phyloP scores from a whole-genome alignment of 1,140 invertebrate species.

The Holotrichia oblita region DNA sequence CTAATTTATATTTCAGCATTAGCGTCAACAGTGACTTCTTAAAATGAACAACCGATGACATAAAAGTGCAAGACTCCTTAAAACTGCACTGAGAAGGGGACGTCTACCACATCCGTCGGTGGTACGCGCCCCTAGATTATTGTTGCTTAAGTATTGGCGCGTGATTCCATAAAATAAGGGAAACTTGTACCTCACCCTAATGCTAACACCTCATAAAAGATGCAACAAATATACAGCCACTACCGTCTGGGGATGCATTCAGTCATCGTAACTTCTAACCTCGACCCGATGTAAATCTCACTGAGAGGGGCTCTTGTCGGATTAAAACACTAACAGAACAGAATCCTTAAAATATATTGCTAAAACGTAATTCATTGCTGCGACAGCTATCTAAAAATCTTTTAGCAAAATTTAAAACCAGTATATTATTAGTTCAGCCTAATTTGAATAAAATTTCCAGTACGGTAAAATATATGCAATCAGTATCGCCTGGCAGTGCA shows the following conservation, averaged over 20 bases:
- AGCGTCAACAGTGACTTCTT: background rate
- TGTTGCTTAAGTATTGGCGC: background rate
- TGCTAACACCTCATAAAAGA: conserved; percentile 6
- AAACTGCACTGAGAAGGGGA: background rate
- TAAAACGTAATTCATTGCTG: too few species aligned
- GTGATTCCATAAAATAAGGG: conserved; percentile 2
- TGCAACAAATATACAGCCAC: background rate
- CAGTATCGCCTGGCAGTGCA: too few species aligned
- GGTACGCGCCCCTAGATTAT: background rate
- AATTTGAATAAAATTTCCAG: too few species aligned
- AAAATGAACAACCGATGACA: background rate
- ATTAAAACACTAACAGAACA: too few species aligned
- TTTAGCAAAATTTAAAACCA: too few species aligned
- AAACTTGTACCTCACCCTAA: background rate
- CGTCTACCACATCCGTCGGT: background rate
- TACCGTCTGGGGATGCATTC: background rate
- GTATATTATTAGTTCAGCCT: too few species aligned
- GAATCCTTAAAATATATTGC: too few species aligned
- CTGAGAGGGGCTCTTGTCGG: background rate
- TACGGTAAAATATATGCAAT: too few species aligned
- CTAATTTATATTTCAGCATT: background rate
- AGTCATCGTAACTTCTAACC: background rate
- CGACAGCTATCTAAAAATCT: too few species aligned
- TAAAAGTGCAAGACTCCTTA: background rate
- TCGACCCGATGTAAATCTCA: background rate